Evolutionary conservation across 1,140 invertebrate species (phyloP).

Genomic region (Hypsibius dujardini): DNA sequence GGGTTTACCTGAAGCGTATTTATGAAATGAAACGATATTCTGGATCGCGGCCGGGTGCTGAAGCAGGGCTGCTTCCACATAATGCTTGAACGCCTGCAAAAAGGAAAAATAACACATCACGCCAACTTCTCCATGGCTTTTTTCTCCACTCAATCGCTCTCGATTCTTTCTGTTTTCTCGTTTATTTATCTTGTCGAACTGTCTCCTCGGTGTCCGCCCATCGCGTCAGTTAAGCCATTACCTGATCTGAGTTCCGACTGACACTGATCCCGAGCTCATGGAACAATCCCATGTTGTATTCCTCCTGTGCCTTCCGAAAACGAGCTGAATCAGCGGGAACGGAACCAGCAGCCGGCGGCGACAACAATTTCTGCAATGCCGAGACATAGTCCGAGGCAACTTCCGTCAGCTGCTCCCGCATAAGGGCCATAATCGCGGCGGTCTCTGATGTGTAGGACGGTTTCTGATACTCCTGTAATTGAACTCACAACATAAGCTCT

Average conservation of each 20-base stretch:
- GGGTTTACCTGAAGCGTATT: slow-evolving; percentile 2
- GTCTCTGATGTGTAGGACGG: background rate
- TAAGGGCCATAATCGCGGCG: background rate
- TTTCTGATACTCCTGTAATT: background rate
- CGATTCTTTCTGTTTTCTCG: background rate
- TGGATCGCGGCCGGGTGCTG: background rate
- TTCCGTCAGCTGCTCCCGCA: slow-evolving; percentile 3
- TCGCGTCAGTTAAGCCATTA: background rate
- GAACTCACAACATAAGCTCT: background rate
- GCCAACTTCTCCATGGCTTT: background rate
- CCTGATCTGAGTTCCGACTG: background rate
- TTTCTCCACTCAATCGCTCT: background rate
- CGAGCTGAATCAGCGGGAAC: background rate
- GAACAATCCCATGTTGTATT: slow-evolving; percentile 5
- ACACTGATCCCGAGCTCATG: slow-evolving; percentile 11
- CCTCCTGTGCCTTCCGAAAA: background rate
- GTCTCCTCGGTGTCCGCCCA: background rate
- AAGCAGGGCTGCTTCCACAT: background rate
- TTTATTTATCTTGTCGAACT: background rate
- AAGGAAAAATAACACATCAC: background rate
- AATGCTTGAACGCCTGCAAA: background rate
- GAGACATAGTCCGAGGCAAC: background rate
- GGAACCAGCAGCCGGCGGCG: background rate
- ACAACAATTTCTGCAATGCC: background rate
- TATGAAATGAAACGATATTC: background rate